Conservation (phyloP, 2,113 vertebrate genomes). For the Argyrosomus japonicus region DNA sequence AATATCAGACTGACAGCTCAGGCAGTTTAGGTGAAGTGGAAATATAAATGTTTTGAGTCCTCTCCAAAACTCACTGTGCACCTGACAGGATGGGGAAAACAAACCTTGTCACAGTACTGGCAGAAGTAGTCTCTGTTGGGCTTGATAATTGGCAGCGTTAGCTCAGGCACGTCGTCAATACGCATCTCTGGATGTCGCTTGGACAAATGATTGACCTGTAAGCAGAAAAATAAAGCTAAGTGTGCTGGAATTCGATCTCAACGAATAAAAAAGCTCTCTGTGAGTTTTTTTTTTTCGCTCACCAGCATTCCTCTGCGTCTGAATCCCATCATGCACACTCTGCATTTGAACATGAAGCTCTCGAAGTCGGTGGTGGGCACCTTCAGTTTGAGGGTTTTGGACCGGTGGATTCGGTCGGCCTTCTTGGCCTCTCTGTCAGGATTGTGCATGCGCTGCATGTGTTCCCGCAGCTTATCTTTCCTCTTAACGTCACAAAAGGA, state of each 20-base stretch:
- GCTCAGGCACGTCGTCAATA: constrained; percentile 96
- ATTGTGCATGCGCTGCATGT: constrained; percentile 99
- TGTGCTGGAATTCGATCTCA: background rate
- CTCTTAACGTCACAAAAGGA: constrained; percentile 81
- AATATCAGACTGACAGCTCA: background rate
- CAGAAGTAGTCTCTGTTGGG: constrained; percentile 99
- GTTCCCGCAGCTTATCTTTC: constrained; percentile 97
- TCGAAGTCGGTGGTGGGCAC: constrained; percentile 94
- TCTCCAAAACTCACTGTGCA: background rate
- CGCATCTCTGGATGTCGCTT: constrained; percentile 99
- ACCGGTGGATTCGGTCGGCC: constrained; percentile 92
- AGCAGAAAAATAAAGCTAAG: constrained; percentile 3
- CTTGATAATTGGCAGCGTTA: constrained; percentile 98
- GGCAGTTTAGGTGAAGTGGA: background rate
- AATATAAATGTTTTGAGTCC: background rate
- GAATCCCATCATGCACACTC: constrained; percentile 99
- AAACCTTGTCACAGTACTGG: constrained; percentile 99
- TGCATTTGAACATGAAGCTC: constrained; percentile 98
- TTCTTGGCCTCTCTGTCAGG: constrained; percentile 97
- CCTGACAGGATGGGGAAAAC: background rate
- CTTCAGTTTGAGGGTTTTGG: constrained; percentile 94
- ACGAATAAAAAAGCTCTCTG: background rate
- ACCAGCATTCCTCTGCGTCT: constrained; percentile 98
- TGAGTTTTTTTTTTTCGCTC: constrained; percentile 58
- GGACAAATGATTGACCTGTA: constrained; percentile 97